Conservation (phyloP, 2,888 invertebrate species). For the Leptinotarsa rubiginosa region DNA sequence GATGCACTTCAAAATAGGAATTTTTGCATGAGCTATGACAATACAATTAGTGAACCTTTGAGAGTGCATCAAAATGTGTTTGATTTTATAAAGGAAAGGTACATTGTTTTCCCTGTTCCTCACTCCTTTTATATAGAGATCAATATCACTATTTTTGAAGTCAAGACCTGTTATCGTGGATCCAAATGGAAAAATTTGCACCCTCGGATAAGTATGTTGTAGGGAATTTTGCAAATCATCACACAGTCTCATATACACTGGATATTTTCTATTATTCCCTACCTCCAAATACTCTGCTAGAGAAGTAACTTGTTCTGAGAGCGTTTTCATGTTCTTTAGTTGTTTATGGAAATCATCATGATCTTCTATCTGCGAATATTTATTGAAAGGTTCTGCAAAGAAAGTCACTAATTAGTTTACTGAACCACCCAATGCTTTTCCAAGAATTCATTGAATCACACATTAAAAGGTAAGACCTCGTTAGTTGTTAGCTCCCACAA, state of each 20-base stretch:
- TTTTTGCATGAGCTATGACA: conserved; percentile 78
- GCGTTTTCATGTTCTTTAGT: conserved; percentile 53
- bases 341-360: conserved; percentile 20
- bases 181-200: conserved; percentile 73
- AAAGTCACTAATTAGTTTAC: background rate
- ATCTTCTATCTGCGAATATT: background rate
- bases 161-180: conserved; percentile 80
- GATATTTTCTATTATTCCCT: conserved; percentile 56
- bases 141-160: conserved; percentile 79
- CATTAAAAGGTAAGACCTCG: too few species aligned
- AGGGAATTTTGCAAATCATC: conserved; percentile 65
- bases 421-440: too few species aligned
- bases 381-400: conserved; percentile 27
- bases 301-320: conserved; percentile 63
- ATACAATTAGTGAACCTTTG: conserved; percentile 70
- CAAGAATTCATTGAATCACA: too few species aligned
- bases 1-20: conserved; percentile 82
- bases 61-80: conserved; percentile 47
- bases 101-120: conserved; percentile 51
- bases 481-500: too few species aligned
- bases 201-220: conserved; percentile 64
- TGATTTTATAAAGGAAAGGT: conserved; percentile 48
- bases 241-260: conserved; percentile 64
- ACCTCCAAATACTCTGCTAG: conserved; percentile 63
- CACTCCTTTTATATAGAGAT: conserved; percentile 73